Base-by-base conservation (phyloP, 2,797 vertebrate genomes). In the Bovichtus variegatus region DNA sequence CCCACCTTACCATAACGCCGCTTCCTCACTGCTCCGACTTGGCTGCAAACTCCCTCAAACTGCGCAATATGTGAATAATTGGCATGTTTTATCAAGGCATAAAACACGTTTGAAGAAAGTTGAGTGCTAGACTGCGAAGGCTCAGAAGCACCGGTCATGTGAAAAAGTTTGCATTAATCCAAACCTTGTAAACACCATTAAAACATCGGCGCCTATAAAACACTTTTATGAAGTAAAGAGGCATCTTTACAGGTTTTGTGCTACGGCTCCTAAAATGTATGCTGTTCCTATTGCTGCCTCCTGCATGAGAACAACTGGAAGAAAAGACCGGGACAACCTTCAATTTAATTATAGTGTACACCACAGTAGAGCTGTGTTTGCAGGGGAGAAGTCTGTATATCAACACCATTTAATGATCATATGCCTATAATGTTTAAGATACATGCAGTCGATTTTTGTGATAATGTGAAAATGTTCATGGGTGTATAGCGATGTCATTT, bases 131-230 rank as follows among this genome's bases (percentile, higher is more conserved):
- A 68, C 89, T 82, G 89, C 74, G 79, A 75, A 80, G 81, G 84
- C 87, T 94, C 89, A 90, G 85, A 80, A 69, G 79, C 85, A 82
- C 76, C 80, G 88, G 68, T 83, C 76, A 58, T 75, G 87, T 65
- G 84, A 76, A 86, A 86, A 89, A 81, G 34, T 84, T 72, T 84
- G 76, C 54, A 81, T 88, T 89, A 83, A 92, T 87, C 86, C 87
- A 91, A 94, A 93, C 86, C 92, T 74, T 83, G 89, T 95, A 96
- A 97, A 96, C 92, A 96, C 91, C 68, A 78, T 95, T 94, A 96
- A 95, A 96, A 90, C 91, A 91, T 89, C 92, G 92, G 85, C 71
- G 82, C 83, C 87, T 81, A 88, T 95, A 94, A 94, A 96, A 79
- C 66, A 92, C 21, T 89, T 96, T 97, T 94, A 96, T 91, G 84